A percentile compares a stretch with the other conserved stretches of the same genome.
Conservation (phyloP, 2,888 invertebrate genomes). For the Philonicus albiceps region DNA sequence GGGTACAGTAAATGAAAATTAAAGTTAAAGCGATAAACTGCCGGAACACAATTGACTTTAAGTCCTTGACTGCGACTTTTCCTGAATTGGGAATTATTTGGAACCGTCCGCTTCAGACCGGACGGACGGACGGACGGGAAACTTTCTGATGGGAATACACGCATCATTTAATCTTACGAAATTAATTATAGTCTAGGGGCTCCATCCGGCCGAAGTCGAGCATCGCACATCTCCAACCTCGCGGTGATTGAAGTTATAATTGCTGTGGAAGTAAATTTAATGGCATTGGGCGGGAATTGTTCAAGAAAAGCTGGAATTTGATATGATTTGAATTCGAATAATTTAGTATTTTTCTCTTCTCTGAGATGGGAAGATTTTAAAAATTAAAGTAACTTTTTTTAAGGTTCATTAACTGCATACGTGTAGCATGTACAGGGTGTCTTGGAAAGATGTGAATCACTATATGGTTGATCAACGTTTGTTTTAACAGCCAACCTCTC, state of each 20-base stretch:
- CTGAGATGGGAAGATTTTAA: not conserved
- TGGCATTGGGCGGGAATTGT: not conserved
- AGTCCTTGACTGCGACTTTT: not conserved
- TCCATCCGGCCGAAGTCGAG: not conserved
- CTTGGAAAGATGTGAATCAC: no score
- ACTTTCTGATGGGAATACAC: conserved; percentile 5
- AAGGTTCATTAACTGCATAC: not conserved
- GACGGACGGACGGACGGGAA: not conserved
- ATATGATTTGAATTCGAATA: not conserved
- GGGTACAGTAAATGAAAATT: conserved; percentile 12
- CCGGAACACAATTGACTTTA: conserved; percentile 9
- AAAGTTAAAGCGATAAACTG: conserved; percentile 24
- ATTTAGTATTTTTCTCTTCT: not conserved
- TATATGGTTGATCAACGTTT: no score
- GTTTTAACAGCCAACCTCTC: no score
- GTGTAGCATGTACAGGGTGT: no score
- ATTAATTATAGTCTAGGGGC: not conserved
- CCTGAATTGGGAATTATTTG: conserved; percentile 13
- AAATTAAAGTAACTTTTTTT: not conserved
- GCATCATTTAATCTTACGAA: conserved; percentile 14
- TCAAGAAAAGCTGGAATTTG: not conserved
- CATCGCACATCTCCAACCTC: not conserved
- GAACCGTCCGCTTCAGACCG: not conserved
- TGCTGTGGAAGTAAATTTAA: not conserved
- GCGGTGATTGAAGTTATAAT: not conserved